Conservation (phyloP, 2,113 vertebrate species). For the Pelvicachromis taeniatus region DNA sequence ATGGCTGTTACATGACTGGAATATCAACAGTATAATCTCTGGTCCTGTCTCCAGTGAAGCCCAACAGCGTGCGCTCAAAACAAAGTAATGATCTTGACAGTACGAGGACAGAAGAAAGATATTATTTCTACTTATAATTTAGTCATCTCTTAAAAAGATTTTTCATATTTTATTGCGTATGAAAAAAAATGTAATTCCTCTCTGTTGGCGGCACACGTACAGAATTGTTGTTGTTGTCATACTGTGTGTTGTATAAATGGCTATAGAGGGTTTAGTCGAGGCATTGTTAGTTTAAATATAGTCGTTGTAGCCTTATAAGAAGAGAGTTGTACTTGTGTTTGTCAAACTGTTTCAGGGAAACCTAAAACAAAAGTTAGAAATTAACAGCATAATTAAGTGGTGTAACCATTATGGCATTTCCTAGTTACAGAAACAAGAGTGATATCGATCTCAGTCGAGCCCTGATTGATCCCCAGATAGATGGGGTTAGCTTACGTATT, state of each 20-base stretch:
- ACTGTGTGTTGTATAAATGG: neutral
- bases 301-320: neutral
- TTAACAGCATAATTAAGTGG: slow-evolving; percentile 77
- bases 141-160: neutral
- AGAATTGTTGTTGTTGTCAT: neutral
- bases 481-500: slow-evolving; percentile 72
- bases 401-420: slow-evolving; percentile 72
- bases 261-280: neutral
- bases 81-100: slow-evolving; percentile 44
- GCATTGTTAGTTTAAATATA: neutral
- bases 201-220: neutral
- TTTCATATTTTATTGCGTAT: neutral
- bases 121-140: slow-evolving; percentile 25
- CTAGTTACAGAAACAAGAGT: slow-evolving; percentile 77
- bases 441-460: slow-evolving; percentile 69
- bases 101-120: slow-evolving; percentile 33
- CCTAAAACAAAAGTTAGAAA: slow-evolving; percentile 69
- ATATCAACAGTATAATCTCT: slow-evolving; percentile 70
- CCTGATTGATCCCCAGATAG: slow-evolving; percentile 77
- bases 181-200: neutral
- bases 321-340: slow-evolving; percentile 3
- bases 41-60: slow-evolving; percentile 51
- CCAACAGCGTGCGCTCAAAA: slow-evolving; percentile 50
- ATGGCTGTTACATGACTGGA: slow-evolving; percentile 78
- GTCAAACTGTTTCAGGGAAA: slow-evolving; percentile 51